Evolutionary conservation across 2,797 vertebrate genomes (phyloP), one percentile per base, ranked within the genome.

Genomic region (Pseudotriccus pelzelni): DNA sequence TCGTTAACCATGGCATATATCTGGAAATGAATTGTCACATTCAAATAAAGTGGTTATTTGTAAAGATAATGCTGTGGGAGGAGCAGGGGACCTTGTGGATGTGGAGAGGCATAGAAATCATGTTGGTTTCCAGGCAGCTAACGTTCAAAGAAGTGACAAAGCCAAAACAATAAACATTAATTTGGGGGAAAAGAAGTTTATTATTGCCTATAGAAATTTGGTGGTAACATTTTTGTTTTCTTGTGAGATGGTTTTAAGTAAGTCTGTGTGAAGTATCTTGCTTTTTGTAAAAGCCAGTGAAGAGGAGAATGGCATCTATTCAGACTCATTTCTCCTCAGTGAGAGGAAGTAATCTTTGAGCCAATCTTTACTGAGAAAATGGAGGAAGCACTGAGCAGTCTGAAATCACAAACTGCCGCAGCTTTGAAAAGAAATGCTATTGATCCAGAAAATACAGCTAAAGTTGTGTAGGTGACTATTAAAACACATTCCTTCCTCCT

Each of bases 1-100:
- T 64, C 41, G 14, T 52, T 46, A 39, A 14, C n/a, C 4, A 7
- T 8, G 9, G 0, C 23, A 10, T 25, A 17, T 68, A 3, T 52
- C 19, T 72, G n/a, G 32, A 72, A 90, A 63, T 8, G 0, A 59
- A 20, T 41, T 52, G 6, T 32, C 2, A 1, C 5, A 17, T 66
- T 24, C 1, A 7, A 64, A 68, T 47, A 60, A 12, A 1, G 4
- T 49, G 19, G 2, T 2, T 58, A 8, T n/a, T 84, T 87, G 81
- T 58, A 59, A 52, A 88, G 10, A 4, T 28, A 28, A 11, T 30
- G 18, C 1, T 41, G 10, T 9, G 2, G 22, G 7, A 7, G 6
- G 37, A 77, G 14, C 7, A 49, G 18, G 5, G 15, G 23, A 44
- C 24, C 17, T 43, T 1, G 4, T 14, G 14, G 16, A 19, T 63